Conservation (phyloP, 2,888 invertebrate species). For the Epinotia brunnichana region DNA sequence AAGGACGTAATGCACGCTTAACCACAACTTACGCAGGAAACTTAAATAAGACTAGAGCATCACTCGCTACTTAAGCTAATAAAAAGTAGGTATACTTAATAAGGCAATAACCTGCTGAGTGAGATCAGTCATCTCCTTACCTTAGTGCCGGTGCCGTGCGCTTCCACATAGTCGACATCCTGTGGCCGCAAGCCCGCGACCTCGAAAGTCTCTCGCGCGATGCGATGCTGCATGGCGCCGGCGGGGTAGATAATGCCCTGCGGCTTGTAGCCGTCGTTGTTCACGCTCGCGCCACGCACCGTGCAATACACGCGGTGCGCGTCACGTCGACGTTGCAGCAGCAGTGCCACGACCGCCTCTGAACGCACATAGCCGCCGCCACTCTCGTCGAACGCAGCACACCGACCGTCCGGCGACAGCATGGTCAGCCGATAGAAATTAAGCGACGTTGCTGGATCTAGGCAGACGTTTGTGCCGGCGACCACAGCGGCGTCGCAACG, state of each 20-base stretch:
- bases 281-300: constrained; percentile 93
- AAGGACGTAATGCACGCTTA: too few relatives aligned
- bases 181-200: constrained; percentile 92
- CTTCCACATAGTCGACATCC: constrained; percentile 96
- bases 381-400: constrained; percentile 96
- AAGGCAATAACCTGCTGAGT: too few relatives aligned
- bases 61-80: too few relatives aligned
- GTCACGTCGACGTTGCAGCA: constrained; percentile 89
- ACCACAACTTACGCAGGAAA: too few relatives aligned
- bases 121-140: constrained; percentile 81
- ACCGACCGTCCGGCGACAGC: constrained; percentile 95
- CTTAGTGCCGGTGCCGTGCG: constrained; percentile 99
- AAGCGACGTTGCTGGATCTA: constrained; percentile 95
- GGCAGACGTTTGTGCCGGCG: constrained; percentile 93
- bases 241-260: constrained; percentile 95
- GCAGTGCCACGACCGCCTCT: constrained; percentile 92
- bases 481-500: constrained; percentile 98
- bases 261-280: constrained; percentile 96
- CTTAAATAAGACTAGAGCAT: too few relatives aligned
- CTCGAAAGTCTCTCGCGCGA: constrained; percentile 93
- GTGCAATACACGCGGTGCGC: constrained; percentile 94
- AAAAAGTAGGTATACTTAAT: too few relatives aligned
- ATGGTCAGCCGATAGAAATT: constrained; percentile 97
- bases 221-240: constrained; percentile 90
- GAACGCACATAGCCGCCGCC: constrained; percentile 96